Base-by-base conservation (phyloP, 2,888 invertebrate genomes). In the Parthenolecanium corni region DNA sequence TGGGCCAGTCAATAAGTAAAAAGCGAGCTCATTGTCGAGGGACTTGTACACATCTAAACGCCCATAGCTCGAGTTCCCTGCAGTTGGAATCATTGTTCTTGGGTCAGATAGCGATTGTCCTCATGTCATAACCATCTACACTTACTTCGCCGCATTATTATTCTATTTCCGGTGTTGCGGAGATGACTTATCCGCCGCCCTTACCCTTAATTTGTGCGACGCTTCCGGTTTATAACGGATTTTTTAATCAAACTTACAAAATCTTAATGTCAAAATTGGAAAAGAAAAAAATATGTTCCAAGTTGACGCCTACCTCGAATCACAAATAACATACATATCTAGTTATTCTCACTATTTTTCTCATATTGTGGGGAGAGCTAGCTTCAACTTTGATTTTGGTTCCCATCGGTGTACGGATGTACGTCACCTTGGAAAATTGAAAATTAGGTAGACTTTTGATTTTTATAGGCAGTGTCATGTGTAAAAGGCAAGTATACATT, bases 101-200 rank as follows among this genome's bases (percentile, higher is more conserved):
- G 20, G 31, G 58, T 31, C 58, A 58, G 58, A 58, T 58, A 58
- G 58, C 58, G 47, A 58, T 58, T 58, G 58, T 58, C 58, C 58
- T 58, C 58, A 47, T 58, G 58, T 58, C 58, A 58, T 58, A 58
- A 58, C 58, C 58, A 58, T 58, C 58, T 58, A 58, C 58, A 47
- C 47, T 49, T 46, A 47, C 47, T 31, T 58, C 58, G 58, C 58
- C 49, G 58, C 58, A 31, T 58, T 58, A 58, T 58, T 58, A 58
- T 58, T 31, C 47, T 36, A 47, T 46, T 58, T 58, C 58, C 58
- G 58, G 58, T 58, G 47, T 47, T 58, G 46, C 49, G 23, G 58
- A 36, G 58, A 58, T 58, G 58, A 58, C 58, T 58, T 58, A 46
- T 58, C 57, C 25, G 23, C 31, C 47, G 58, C 36, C 11, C 58